Conservation (phyloP, 2,888 invertebrate genomes). For the Pachliopta kotzebuea region DNA sequence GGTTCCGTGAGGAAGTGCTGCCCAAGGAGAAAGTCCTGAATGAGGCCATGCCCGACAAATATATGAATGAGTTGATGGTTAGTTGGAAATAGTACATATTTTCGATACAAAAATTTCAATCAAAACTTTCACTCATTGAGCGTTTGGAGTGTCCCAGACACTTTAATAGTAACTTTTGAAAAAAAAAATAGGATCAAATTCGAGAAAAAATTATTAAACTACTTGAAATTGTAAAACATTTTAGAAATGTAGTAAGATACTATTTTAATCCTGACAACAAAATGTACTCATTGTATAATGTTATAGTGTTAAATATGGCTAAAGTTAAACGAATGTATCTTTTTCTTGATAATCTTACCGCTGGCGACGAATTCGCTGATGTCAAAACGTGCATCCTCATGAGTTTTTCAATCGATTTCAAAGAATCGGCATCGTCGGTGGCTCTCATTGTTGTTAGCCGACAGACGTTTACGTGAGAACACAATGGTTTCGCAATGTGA, state of each 20-base stretch:
- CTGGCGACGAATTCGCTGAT: constrained; percentile 73
- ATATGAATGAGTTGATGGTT: constrained; percentile 58
- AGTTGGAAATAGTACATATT: constrained; percentile 35
- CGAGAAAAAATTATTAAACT: neutral
- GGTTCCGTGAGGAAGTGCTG: constrained; percentile 54
- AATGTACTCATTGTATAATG: no score
- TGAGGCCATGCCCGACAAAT: constrained; percentile 47
- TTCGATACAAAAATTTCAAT: neutral
- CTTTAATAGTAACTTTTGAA: no score
- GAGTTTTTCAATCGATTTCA: constrained; percentile 76
- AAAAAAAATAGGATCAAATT: no score
- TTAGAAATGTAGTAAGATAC: neutral
- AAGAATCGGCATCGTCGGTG: constrained; percentile 74
- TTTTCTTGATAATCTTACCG: constrained; percentile 48
- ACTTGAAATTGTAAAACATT: neutral
- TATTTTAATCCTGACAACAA: neutral
- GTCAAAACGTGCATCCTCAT: constrained; percentile 77
- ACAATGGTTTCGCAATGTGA: constrained; percentile 69
- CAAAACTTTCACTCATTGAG: neutral
- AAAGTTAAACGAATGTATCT: neutral
- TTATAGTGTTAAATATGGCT: no score
- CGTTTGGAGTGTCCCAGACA: no score
- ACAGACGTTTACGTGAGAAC: constrained; percentile 76
- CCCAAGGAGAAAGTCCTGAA: constrained; percentile 56
- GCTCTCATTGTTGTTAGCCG: constrained; percentile 73